These are phyloP conservation scores for Carettochelys insculpta DNA, from an alignment of 2,113 vertebrate genomes.

Conservation along the genomic window DNA sequence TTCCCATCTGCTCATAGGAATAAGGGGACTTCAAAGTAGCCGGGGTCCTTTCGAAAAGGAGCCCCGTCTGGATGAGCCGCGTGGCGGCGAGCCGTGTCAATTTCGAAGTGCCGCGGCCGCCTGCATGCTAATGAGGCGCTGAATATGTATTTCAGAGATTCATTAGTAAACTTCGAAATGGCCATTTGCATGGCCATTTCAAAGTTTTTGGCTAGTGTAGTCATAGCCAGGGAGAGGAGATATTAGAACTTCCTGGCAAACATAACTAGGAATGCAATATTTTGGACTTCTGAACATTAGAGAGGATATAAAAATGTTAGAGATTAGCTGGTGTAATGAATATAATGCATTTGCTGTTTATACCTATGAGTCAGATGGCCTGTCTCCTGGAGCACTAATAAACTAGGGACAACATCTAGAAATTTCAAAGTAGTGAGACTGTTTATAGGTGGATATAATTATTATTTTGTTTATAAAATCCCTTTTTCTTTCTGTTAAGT, in stretches of 20 bases:
- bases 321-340: rapidly evolving
- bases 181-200: too few relatives aligned
- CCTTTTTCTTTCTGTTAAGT: background rate
- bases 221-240: too few relatives aligned
- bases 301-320: background rate
- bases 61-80: too few relatives aligned
- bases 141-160: too few relatives aligned
- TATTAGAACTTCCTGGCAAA: rapidly evolving
- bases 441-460: background rate
- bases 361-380: background rate
- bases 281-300: background rate
- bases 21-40: too few relatives aligned
- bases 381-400: background rate
- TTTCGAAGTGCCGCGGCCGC: too few relatives aligned
- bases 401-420: background rate
- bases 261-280: background rate
- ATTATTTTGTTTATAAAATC: background rate
- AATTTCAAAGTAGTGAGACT: background rate
- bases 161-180: too few relatives aligned
- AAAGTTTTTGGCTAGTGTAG: too few relatives aligned
- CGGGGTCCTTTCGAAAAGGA: too few relatives aligned
- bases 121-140: too few relatives aligned
- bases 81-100: too few relatives aligned
- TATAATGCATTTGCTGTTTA: background rate
- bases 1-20: too few relatives aligned